Evolutionary conservation across 30 jellyfish, hydroid and myxozoan genomes (phyloP), one percentile per base, ranked within the genome.

Genomic region (Aurelia aurita complex sp. Pacific): DNA sequence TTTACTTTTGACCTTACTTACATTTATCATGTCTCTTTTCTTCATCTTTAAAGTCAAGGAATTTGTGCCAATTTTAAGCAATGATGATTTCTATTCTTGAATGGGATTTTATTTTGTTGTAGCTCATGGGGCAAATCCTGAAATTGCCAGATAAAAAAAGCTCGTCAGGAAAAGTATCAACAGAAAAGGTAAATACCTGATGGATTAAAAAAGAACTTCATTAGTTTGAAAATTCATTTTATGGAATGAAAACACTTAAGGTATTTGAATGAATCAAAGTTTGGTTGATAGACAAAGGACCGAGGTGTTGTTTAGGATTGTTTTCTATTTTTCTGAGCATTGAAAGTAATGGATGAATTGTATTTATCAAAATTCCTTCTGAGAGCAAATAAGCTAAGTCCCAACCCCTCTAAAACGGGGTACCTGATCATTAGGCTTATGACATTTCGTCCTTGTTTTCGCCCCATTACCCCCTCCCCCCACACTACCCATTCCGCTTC

Each of bases 51-150:
- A 15, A 3, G 68, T 15, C 18, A 59, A 59, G 13, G 70, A 61
- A 61, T 17, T 15, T 17, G 3, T 17, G 36, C 9, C 13, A 13
- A 5, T 61, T 61, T 12, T 61, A 61, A 9, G 32, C 70, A 61
- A 11, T 13, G 70, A 17, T 6, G 13, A 6, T n/a, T 23, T 61
- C 34, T 1, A n/a, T 61, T 23, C 70, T 61, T 16, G 3, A 35
- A n/a, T 36, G 1, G 64, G 10, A 50, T 4, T 52, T n/a, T 33
- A 3, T 14, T 74, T 23, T 36, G 35, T 69, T 70, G 43, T 80
- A 88, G 96, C 77, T 88, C 0, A 73, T 88, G 68, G 97, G 94
- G 17, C 97, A 90, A 77, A 70, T 90, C 4, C 43, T 90, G 35
- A 65, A 76, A 35, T 60, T 90, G 61, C 97, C 97, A 6, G 79